phyloP scores from a whole-genome alignment of 2,113 vertebrate species.

The Cercocebus atys region DNA sequence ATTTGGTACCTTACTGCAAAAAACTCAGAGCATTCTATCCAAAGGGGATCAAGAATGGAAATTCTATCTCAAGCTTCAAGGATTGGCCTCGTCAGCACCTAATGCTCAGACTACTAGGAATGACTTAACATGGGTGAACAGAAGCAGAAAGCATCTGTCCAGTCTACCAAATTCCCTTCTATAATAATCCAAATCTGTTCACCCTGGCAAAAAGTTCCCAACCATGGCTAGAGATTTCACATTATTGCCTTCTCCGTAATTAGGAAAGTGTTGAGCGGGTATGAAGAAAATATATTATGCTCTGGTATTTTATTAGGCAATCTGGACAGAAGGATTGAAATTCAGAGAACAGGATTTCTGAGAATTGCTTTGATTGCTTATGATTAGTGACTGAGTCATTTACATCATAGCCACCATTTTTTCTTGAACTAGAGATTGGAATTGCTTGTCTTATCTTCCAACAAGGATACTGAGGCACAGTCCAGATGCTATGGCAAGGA shows the following conservation, averaged over 20 bases:
- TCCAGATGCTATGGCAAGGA: background rate
- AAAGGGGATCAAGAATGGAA: background rate
- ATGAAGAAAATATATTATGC: background rate
- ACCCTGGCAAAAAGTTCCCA: background rate
- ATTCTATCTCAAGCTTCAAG: background rate
- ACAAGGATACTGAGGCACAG: background rate
- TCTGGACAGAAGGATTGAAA: background rate
- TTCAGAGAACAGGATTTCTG: background rate
- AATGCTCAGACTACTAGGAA: background rate
- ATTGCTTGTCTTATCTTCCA: background rate
- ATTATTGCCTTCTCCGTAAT: background rate
- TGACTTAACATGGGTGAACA: background rate
- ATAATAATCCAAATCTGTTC: background rate
- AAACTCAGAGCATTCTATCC: background rate
- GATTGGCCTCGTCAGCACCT: background rate
- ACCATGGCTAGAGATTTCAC: background rate
- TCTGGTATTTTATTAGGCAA: background rate
- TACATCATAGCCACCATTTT: background rate
- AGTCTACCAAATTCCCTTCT: background rate
- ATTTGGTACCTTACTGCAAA: background rate
- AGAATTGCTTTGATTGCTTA: background rate
- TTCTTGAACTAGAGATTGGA: conserved; percentile 6
- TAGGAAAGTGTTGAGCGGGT: background rate
- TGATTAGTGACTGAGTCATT: background rate
- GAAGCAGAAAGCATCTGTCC: background rate